Base-by-base conservation (phyloP, 2,797 vertebrate genomes). In the Discoglossus pictus region DNA sequence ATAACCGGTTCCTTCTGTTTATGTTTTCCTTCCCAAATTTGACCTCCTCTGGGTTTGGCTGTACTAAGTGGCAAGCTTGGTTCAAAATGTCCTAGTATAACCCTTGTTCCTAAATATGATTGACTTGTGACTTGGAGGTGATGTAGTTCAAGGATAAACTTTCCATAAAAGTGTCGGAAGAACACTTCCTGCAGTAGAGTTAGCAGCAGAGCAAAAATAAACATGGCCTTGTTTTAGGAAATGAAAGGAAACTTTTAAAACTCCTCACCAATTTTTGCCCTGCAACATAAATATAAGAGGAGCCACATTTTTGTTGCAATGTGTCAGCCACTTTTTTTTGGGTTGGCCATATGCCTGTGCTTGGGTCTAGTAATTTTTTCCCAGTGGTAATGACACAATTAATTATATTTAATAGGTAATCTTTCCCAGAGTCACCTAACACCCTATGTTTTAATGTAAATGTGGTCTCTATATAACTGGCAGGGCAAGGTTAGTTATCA, bases 1-100 rank as follows among this genome's bases (percentile, higher is more conserved):
- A 46, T 31, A 31, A n/a, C 17, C 12, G 18, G 8, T 53, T 25
- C 50, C 24, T 34, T 27, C 9, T 20, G n/a, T 46, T 17, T 7
- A 21, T 35, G 2, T 52, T 39, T 36, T 12, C 13, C 36, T 13
- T 21, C 24, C 59, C 12, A 48, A 39, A 47, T 9, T 11, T 36
- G 56, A 36, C 48, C 27, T 46, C 18, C 13, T 23, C n/a, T 53
- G 40, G 44, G 50, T 15, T 61, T 56, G 52, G 17, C 60, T 42
- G 51, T 21, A 35, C 47, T 47, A 18, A 55, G 8, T 27, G 35
- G 25, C 36, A 18, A 4, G 34, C 12, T 68, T 24, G 24, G 17
- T 55, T 42, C 50, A 40, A 27, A 10, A 55, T 18, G 52, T 70
- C 52, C 60, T 51, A 58, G 51, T 40, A 48, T 70, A 61, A 63